phyloP scores from a whole-genome alignment of 2,888 invertebrate species.

The Blera fallax region DNA sequence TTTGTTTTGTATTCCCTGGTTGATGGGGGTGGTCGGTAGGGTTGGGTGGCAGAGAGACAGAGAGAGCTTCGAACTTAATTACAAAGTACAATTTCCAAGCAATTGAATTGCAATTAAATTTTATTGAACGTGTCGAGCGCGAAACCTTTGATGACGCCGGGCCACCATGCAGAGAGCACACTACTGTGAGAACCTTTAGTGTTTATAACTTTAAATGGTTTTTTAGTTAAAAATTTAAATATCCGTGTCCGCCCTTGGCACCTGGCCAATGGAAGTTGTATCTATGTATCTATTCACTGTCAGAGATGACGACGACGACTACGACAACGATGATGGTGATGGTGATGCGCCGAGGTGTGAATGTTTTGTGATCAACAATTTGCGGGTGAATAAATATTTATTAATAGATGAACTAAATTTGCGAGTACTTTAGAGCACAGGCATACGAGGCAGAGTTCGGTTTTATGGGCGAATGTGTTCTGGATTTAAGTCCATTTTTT shows the following conservation, averaged over 20 bases:
- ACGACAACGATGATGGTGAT: not conserved
- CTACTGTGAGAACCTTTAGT: not conserved
- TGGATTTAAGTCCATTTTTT: not conserved
- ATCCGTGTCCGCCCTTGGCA: constrained; percentile 30
- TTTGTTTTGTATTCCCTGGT: not conserved
- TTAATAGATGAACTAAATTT: constrained; percentile 49
- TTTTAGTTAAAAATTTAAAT: not conserved
- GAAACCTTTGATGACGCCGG: constrained; percentile 10
- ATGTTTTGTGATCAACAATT: constrained; percentile 50
- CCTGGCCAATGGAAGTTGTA: constrained; percentile 17
- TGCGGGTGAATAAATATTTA: constrained; percentile 61
- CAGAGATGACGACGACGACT: not conserved
- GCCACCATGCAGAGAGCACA: not conserved
- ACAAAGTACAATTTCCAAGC: constrained; percentile 56
- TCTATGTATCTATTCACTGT: not conserved
- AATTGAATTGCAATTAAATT: constrained; percentile 68
- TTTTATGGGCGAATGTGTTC: constrained; percentile 14
- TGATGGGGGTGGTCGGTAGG: not conserved
- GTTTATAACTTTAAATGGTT: constrained; percentile 1
- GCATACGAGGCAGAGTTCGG: not conserved
- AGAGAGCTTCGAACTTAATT: constrained; percentile 44
- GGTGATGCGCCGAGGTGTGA: constrained; percentile 8
- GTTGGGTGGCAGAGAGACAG: not conserved
- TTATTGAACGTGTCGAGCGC: constrained; percentile 52
- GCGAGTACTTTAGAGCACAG: not conserved